These are phyloP conservation scores for Hypena proboscidalis DNA, from an alignment of 2,888 invertebrate species.

Conservation along the genomic window DNA sequence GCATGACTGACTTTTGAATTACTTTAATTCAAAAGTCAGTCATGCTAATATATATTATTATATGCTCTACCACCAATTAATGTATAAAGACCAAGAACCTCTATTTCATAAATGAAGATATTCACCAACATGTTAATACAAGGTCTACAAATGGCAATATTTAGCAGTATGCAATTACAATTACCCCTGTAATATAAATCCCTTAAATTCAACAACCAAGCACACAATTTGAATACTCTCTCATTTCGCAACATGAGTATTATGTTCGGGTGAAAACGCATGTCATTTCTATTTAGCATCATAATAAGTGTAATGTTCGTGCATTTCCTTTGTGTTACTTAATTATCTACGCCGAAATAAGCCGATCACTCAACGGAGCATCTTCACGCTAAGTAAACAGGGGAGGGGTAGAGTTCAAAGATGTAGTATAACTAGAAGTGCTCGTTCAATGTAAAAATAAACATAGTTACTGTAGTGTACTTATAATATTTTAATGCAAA, in stretches of 20 bases:
- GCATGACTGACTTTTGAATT: no score
- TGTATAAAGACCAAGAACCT: no score
- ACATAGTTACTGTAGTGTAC: no score
- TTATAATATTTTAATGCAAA: no score
- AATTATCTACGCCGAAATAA: slow-evolving; percentile 80
- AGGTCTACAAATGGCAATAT: no score
- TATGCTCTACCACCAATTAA: no score
- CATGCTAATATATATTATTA: no score
- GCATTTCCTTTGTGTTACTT: slow-evolving; percentile 65
- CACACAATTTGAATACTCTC: slow-evolving; percentile 2
- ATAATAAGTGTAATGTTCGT: slow-evolving; percentile 40
- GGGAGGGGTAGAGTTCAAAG: slow-evolving; percentile 40
- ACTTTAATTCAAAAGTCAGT: no score
- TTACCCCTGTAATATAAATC: background rate
- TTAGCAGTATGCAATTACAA: no score
- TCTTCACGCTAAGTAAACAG: slow-evolving; percentile 75
- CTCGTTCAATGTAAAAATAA: no score
- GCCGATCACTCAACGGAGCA: slow-evolving; percentile 79
- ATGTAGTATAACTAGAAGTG: slow-evolving; percentile 44
- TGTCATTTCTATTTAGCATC: slow-evolving; percentile 23
- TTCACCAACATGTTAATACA: no score
- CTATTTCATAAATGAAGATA: no score
- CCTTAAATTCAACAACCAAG: background rate
- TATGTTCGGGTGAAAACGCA: slow-evolving; percentile 23
- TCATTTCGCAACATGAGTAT: background rate